Evolutionary conservation across 1,140 invertebrate genomes (phyloP).

Genomic region (Drosophila nikananu): DNA sequence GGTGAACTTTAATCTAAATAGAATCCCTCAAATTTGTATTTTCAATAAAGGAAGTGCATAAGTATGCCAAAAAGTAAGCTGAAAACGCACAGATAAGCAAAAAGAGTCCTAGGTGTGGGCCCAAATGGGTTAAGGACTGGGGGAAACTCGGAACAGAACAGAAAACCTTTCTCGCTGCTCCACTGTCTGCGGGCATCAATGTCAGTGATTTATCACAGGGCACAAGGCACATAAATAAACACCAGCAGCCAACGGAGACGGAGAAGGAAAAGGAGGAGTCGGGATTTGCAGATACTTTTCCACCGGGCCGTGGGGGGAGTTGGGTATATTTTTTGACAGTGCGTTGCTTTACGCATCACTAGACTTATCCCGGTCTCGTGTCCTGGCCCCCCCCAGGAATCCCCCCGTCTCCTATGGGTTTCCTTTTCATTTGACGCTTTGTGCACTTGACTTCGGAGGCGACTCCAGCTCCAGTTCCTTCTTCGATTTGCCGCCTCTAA

Average conservation of each 20-base stretch:
- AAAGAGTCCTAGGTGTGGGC: slow-evolving; percentile 9
- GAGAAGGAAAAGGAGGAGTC: slow-evolving; percentile 37
- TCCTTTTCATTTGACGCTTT: slow-evolving; percentile 82
- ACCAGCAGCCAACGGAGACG: slow-evolving; percentile 51
- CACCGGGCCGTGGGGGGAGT: neutral
- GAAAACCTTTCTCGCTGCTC: neutral
- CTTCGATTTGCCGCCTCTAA: slow-evolving; percentile 77
- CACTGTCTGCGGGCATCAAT: slow-evolving; percentile 72
- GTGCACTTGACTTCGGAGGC: slow-evolving; percentile 77
- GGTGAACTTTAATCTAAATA: neutral
- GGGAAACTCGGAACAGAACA: slow-evolving; percentile 3
- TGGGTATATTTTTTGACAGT: slow-evolving; percentile 67
- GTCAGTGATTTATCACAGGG: slow-evolving; percentile 81
- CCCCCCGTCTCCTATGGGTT: slow-evolving; percentile 32
- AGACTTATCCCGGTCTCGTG: slow-evolving; percentile 58
- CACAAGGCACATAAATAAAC: slow-evolving; percentile 79
- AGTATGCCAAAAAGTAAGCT: neutral
- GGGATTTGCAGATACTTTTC: slow-evolving; percentile 59
- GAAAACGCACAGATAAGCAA: neutral
- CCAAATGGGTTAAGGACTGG: slow-evolving; percentile 25
- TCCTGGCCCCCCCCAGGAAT: slow-evolving; percentile 6
- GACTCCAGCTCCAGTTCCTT: slow-evolving; percentile 6
- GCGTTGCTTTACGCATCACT: slow-evolving; percentile 80
- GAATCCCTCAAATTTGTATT: neutral
- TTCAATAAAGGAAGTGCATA: neutral